Percentiles rank a stretch among this genome's conserved stretches.
Conservation (phyloP, 2,888 invertebrate species). For the Nomada fucata region DNA sequence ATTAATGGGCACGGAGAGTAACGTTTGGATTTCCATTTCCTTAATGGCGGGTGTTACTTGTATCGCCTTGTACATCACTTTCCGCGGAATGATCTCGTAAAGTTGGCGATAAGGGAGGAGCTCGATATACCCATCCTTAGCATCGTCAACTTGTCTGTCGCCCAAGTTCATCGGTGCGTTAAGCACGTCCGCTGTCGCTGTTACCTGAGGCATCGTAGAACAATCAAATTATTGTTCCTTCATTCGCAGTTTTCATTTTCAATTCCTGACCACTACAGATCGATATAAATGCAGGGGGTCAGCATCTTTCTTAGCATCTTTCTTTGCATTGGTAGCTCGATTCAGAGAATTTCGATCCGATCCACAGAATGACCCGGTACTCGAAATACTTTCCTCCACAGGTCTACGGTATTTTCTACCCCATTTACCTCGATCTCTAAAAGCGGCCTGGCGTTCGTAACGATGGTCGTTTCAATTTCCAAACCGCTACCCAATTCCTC, state of each 20-base stretch:
- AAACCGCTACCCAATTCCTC: slow-evolving; percentile 87
- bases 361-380: not conserved
- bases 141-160: slow-evolving; percentile 86
- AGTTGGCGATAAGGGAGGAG: slow-evolving; percentile 85
- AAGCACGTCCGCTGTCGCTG: slow-evolving; percentile 57
- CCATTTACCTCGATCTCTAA: slow-evolving; percentile 86
- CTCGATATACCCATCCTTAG: slow-evolving; percentile 89
- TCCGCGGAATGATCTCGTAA: slow-evolving; percentile 86
- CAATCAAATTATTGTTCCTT: too few relatives aligned
- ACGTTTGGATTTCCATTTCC: slow-evolving; percentile 88
- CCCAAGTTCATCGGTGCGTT: slow-evolving; percentile 84
- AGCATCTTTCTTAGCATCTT: too few relatives aligned
- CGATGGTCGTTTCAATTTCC: slow-evolving; percentile 86
- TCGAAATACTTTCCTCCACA: too few relatives aligned
- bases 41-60: slow-evolving; percentile 86
- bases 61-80: slow-evolving; percentile 85
- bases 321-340: too few relatives aligned
- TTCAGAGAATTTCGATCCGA: not conserved
- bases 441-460: slow-evolving; percentile 86
- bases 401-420: not conserved
- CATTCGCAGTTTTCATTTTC: too few relatives aligned
- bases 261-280: too few relatives aligned
- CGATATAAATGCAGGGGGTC: too few relatives aligned
- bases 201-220: not conserved
- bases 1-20: slow-evolving; percentile 88